Evolutionary conservation across 2,888 invertebrate genomes (phyloP).

Genomic region (Oxytorus armatus): DNA sequence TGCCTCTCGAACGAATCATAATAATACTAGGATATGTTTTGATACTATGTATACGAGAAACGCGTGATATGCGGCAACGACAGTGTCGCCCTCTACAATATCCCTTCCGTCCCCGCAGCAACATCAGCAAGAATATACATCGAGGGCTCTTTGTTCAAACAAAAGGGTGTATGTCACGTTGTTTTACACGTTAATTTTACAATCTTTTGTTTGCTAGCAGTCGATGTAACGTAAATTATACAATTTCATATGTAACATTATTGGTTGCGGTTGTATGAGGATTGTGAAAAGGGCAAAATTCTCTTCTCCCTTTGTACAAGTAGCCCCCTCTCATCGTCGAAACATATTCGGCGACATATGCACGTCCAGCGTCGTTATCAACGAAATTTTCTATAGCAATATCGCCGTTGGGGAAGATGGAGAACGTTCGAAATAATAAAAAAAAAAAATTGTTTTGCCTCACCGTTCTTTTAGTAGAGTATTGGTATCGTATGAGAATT

Average conservation of each 20-base stretch:
- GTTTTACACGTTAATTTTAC: neutral
- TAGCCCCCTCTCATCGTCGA: slow-evolving; percentile 5
- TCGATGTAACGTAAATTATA: neutral
- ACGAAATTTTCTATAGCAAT: slow-evolving; percentile 8
- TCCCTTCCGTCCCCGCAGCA: no score
- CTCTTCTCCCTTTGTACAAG: slow-evolving; percentile 20
- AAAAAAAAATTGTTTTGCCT: no score
- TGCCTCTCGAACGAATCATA: slow-evolving; percentile 46
- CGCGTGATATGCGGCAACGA: slow-evolving; percentile 52
- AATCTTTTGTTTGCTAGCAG: neutral
- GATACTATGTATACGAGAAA: slow-evolving; percentile 28
- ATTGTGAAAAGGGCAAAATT: slow-evolving; percentile 26
- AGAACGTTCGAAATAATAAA: no score
- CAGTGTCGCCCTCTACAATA: slow-evolving; percentile 14
- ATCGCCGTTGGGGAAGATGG: neutral
- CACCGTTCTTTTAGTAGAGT: no score
- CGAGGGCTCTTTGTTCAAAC: neutral
- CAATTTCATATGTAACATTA: neutral
- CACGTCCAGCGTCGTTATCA: slow-evolving; percentile 39
- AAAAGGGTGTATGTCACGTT: slow-evolving; percentile 19
- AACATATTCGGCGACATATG: slow-evolving; percentile 56
- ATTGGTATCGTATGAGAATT: no score
- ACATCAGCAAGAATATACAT: slow-evolving; percentile 19
- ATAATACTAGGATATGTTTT: slow-evolving; percentile 48
- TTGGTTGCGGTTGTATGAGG: slow-evolving; percentile 30